Evolutionary conservation across 2,113 vertebrate species (phyloP).

Genomic region (Peucedramus taeniatus): DNA sequence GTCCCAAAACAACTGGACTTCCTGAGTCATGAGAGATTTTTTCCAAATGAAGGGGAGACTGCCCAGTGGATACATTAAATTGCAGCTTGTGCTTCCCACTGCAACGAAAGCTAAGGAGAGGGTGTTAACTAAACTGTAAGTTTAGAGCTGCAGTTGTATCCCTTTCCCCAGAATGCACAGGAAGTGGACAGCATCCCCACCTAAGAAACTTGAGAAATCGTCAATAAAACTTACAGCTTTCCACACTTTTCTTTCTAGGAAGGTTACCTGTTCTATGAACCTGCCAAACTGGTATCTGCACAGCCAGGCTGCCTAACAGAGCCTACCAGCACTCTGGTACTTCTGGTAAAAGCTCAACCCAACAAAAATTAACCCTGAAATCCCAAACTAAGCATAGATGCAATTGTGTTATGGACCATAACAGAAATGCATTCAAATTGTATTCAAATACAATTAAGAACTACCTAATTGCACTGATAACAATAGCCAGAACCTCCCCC

Average conservation of each 20-base stretch:
- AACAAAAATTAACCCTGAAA: not conserved
- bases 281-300: not conserved
- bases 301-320: not conserved
- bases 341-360: not conserved
- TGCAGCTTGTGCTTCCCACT: not conserved
- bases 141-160: not conserved
- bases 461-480: not conserved
- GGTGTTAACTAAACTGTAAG: not conserved
- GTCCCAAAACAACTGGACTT: not conserved
- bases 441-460: not conserved
- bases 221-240: not conserved
- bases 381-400: not conserved
- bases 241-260: not conserved
- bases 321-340: not conserved
- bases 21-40: not conserved
- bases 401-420: not conserved
- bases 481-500: not conserved
- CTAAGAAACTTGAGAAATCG: not conserved
- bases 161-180: not conserved
- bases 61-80: not conserved
- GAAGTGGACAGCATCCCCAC: rapidly evolving
- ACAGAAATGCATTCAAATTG: not conserved
- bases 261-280: not conserved
- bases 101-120: not conserved
- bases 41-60: not conserved